phyloP scores from a whole-genome alignment of 2,797 vertebrate genomes.

The Acanthis flammea region DNA sequence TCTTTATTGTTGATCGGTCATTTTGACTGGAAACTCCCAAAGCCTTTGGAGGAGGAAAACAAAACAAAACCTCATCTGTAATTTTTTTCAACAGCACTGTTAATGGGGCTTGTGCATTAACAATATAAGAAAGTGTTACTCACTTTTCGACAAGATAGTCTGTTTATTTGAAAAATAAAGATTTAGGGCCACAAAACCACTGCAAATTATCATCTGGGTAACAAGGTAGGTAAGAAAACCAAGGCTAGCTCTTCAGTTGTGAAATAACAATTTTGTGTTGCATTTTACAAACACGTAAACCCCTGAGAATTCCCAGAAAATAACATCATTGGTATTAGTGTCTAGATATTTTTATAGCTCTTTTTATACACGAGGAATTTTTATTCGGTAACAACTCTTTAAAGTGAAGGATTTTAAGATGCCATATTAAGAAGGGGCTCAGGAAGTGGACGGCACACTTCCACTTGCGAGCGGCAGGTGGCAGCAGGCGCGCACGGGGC shows the following conservation, averaged over 20 bases:
- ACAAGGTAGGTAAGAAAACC: not conserved
- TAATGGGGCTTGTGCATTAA: not conserved
- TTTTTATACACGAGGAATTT: not conserved
- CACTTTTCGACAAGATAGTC: not conserved
- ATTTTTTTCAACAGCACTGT: not conserved
- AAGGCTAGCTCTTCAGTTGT: not conserved
- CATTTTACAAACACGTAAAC: not conserved
- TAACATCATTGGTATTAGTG: not conserved
- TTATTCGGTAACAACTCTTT: not conserved
- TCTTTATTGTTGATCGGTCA: constrained; percentile 89
- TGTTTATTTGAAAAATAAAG: not conserved
- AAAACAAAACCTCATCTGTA: not conserved
- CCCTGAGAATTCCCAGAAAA: not conserved
- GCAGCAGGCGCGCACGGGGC: not conserved
- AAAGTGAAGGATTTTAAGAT: not conserved
- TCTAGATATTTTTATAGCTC: not conserved
- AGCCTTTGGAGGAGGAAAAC: constrained; percentile 53
- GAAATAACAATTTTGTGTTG: not conserved
- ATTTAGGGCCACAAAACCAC: not conserved
- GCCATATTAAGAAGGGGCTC: not conserved
- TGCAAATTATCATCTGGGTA: not conserved
- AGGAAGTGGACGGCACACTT: not conserved
- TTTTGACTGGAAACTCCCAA: constrained; percentile 87
- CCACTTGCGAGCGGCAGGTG: constrained; percentile 45
- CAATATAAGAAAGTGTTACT: not conserved